A percentile compares a stretch with the other conserved stretches of the same genome.
phyloP scores from a whole-genome alignment of 1,140 invertebrate species.

The Conus betulinus region DNA sequence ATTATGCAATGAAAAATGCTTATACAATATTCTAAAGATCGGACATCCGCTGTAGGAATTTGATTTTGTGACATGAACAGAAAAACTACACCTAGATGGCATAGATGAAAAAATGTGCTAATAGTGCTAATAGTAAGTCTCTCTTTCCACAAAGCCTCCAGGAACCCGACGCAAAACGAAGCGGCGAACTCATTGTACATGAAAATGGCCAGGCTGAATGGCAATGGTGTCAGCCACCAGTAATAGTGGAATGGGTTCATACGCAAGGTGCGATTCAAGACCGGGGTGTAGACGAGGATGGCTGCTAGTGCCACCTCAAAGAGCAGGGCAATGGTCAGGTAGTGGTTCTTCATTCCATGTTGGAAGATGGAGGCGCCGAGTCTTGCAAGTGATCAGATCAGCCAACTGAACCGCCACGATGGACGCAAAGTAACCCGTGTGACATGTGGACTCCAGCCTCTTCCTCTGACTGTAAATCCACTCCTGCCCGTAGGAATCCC shows the following conservation, averaged over 20 bases:
- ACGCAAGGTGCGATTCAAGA: slow-evolving; percentile 73
- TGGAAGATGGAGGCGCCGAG: slow-evolving; percentile 96
- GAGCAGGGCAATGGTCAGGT: slow-evolving; percentile 75
- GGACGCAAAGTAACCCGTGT: slow-evolving; percentile 98
- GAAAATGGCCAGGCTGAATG: no score
- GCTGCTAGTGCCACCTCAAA: slow-evolving; percentile 75
- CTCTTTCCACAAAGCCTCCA: no score
- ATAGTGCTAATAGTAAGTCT: no score
- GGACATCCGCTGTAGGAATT: no score
- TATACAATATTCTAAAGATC: no score
- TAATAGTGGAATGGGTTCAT: slow-evolving; percentile 64
- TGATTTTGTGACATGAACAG: no score
- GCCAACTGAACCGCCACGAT: slow-evolving; percentile 99
- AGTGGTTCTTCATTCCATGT: slow-evolving; percentile 92
- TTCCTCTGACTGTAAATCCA: slow-evolving; percentile 98
- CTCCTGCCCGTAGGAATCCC: slow-evolving; percentile 98
- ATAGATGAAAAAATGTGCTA: no score
- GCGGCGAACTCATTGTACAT: no score
- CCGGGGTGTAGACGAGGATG: slow-evolving; percentile 74
- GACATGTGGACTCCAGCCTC: slow-evolving; percentile 96
- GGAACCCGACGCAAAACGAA: no score
- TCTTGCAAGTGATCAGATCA: slow-evolving; percentile 99
- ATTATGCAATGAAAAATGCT: no score
- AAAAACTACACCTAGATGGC: no score
- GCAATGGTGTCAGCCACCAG: no score